Conservation (phyloP, 2,797 vertebrate species). For the Phrynocephalus vlangalii region DNA sequence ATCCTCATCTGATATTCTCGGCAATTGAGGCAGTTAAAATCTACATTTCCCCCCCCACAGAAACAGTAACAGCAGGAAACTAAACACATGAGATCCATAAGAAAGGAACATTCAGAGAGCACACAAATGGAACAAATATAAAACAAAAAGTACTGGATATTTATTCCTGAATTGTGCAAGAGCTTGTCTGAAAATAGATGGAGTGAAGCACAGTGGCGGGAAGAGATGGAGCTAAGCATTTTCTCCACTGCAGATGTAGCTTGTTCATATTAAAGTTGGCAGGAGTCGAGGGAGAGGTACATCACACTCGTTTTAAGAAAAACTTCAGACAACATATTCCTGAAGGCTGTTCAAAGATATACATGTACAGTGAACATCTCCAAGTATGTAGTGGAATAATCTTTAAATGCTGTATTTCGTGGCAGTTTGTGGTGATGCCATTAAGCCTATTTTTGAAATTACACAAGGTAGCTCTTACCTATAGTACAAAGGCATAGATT, state of each 20-base stretch:
- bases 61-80: background rate
- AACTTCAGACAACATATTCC: conserved; percentile 77
- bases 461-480: conserved; percentile 77
- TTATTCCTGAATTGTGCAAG: conserved; percentile 82
- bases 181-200: conserved; percentile 71
- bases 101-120: conserved; percentile 64
- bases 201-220: conserved; percentile 59
- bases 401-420: conserved; percentile 76
- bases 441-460: conserved; percentile 74
- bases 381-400: conserved; percentile 80
- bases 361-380: conserved; percentile 79
- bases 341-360: conserved; percentile 76
- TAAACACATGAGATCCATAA: background rate
- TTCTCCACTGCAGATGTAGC: conserved; percentile 73
- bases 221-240: conserved; percentile 61
- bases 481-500: conserved; percentile 71
- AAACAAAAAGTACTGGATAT: conserved; percentile 80
- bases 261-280: conserved; percentile 75
- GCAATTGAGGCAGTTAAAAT: background rate
- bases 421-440: conserved; percentile 77
- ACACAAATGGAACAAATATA: conserved; percentile 75
- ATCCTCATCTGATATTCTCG: background rate
- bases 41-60: rapidly evolving
- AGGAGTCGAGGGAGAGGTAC: conserved; percentile 68
- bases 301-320: conserved; percentile 11